Evolutionary conservation across 2,888 invertebrate species (phyloP).

Genomic region (Seira ritae): DNA sequence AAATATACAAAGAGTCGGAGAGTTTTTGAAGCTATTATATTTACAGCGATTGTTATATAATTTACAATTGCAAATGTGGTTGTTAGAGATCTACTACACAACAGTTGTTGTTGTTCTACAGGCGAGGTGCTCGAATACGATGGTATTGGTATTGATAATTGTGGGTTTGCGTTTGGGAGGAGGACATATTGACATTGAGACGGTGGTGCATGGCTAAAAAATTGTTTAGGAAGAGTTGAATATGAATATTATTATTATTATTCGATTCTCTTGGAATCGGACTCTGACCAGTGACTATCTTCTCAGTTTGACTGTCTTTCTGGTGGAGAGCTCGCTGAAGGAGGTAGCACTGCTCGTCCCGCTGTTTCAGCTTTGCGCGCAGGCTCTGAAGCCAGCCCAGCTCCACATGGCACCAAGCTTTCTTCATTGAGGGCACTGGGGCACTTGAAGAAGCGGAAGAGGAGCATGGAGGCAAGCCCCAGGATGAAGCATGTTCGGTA

Average conservation of each 20-base stretch:
- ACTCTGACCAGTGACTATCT: conserved; percentile 76
- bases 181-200: not conserved
- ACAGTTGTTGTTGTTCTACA: not conserved
- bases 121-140: not conserved
- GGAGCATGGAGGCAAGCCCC: conserved; percentile 37
- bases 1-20: too few species aligned
- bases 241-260: conserved; percentile 14
- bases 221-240: not conserved
- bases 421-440: conserved; percentile 50
- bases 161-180: too few species aligned
- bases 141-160: not conserved
- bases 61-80: too few species aligned
- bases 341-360: conserved; percentile 81
- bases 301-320: conserved; percentile 81
- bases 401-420: conserved; percentile 74
- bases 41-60: too few species aligned
- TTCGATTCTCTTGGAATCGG: conserved; percentile 41
- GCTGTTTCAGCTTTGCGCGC: conserved; percentile 76
- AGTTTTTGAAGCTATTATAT: too few species aligned
- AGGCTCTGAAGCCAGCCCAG: conserved; percentile 74
- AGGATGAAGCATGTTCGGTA: conserved; percentile 58
- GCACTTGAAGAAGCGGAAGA: not conserved
- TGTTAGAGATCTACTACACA: too few species aligned
- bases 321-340: conserved; percentile 81
- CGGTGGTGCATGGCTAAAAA: not conserved